Evolutionary conservation across 2,113 vertebrate genomes (phyloP).

Genomic region (Prietella phreatophila): DNA sequence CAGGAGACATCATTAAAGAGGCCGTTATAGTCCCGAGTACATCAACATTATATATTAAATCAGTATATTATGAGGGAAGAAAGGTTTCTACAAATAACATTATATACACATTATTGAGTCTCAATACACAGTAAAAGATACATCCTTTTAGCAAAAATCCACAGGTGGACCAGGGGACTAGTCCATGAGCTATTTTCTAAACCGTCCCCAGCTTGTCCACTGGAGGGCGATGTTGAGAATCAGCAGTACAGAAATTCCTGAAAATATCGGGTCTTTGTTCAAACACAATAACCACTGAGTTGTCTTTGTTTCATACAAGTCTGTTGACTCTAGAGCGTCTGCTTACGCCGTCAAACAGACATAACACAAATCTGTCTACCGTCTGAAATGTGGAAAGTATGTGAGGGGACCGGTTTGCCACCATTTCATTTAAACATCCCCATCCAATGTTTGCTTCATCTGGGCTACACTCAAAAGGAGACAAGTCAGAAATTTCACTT

Average conservation of each 20-base stretch:
- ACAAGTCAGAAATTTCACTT: not conserved
- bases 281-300: slow-evolving; percentile 38
- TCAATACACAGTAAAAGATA: not conserved
- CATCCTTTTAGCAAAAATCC: slow-evolving; percentile 3
- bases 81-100: not conserved
- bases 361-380: not conserved
- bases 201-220: slow-evolving; percentile 11
- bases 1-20: not conserved
- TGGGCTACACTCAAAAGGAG: not conserved
- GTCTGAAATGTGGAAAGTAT: not conserved
- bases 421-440: not conserved
- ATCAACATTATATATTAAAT: not conserved
- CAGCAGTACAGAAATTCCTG: not conserved
- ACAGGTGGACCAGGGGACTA: slow-evolving; percentile 11
- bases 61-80: not conserved
- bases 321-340: slow-evolving; percentile 11
- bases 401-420: not conserved
- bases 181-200: not conserved
- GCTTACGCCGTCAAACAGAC: not conserved
- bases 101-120: not conserved
- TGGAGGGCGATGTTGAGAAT: slow-evolving; percentile 32
- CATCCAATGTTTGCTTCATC: slow-evolving; percentile 7
- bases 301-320: slow-evolving; percentile 40
- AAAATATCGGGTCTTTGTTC: slow-evolving; percentile 50
- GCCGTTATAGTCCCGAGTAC: not conserved